Evolutionary conservation across 2,888 invertebrate species (phyloP), one percentile per base, ranked within the genome.

Genomic region (Hirtodrosophila confusa): DNA sequence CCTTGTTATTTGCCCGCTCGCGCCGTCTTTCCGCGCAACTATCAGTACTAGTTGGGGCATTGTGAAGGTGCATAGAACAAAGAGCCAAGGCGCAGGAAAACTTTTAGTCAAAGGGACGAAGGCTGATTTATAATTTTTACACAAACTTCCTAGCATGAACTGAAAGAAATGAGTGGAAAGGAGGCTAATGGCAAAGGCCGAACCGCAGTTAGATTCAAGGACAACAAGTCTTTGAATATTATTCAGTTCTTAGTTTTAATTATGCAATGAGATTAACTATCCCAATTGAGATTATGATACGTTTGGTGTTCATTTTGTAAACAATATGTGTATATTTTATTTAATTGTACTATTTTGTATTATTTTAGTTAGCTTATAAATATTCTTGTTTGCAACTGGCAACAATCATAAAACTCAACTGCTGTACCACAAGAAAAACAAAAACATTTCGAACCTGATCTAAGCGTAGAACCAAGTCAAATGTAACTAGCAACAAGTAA

Each of bases 1-100:
- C 95, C 96, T 63, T 93, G 93, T 88, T 94, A 95, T 91, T 94
- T 95, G 91, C 93, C 94, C 88, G 94, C 95, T 57, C 95, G 95
- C 85, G 95, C 95, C 86, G 93, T 95, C 86, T 95, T 95, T 91
- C 95, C 95, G 66, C 86, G 88, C 61, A 90, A 92, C 70, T 92
- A 91, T 80, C 86, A 88, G 40, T 92, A 92, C 74, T 91, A 75
- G 49, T 43, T 4, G 60, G 45, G 8, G 7, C 35, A 29, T 8
- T 4, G 6, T 12, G 41, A 12, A 58, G 48, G 31, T 41, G 45
- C 36, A 49, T 36, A 17, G 48, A 69, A 54, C 58, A 75, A 78
- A 58, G 57, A 57, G 60, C 55, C 71, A 33, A 53, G 83, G 68
- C 48, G 65, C 44, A 45, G 72, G 73, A 66, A 67, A 67, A 65